Conservation (phyloP, 2,113 vertebrate genomes). For the Ceuthmochares aereus region DNA sequence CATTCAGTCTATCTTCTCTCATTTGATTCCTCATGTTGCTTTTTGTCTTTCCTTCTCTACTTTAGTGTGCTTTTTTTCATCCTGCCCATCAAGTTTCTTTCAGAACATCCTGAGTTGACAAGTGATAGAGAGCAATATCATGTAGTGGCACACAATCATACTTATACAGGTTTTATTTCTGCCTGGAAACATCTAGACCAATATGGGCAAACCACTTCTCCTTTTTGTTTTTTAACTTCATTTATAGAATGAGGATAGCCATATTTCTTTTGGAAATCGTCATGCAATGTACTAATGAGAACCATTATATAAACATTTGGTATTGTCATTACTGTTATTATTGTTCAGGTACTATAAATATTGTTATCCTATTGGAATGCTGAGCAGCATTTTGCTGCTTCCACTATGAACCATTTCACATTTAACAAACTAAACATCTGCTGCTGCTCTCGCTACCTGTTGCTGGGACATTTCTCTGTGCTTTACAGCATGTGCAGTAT, state of each 20-base stretch:
- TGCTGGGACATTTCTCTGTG: neutral
- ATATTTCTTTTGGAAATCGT: neutral
- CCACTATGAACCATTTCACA: neutral
- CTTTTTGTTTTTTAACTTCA: neutral
- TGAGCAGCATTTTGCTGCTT: neutral
- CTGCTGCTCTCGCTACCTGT: neutral
- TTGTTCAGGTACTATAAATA: neutral
- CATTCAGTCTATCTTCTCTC: neutral
- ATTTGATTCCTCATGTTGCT: neutral
- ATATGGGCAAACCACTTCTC: neutral
- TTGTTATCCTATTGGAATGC: neutral
- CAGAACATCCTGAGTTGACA: neutral
- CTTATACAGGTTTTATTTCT: neutral
- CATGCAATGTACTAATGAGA: neutral
- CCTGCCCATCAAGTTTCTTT: constrained; percentile 8
- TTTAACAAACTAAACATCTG: neutral
- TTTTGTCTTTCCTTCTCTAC: neutral
- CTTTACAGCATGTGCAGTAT: neutral
- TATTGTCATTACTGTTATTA: neutral
- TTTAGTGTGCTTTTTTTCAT: neutral
- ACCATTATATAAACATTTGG: neutral
- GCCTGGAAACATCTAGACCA: neutral
- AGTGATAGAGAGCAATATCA: neutral
- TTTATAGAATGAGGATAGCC: neutral
- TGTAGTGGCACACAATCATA: neutral